Conservation (phyloP, 1,140 invertebrate species). For the Heliconius himera region DNA sequence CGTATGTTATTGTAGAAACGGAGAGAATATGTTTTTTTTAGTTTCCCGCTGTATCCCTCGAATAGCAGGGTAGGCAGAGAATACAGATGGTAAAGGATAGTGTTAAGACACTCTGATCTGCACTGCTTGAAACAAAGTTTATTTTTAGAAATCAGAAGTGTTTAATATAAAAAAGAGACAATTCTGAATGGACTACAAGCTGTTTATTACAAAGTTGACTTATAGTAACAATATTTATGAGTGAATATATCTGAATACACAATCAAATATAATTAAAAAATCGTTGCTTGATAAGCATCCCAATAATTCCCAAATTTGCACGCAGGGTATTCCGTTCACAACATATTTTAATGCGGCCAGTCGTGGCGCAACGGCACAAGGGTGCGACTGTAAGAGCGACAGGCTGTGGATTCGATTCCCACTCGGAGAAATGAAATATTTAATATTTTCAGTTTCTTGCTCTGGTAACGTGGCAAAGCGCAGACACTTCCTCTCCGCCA, state of each 20-base stretch:
- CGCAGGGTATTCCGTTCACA: no score
- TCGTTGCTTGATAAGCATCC: no score
- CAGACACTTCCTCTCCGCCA: no score
- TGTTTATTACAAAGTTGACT: no score
- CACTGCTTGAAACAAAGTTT: background rate
- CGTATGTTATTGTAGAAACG: background rate
- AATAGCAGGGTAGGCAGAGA: background rate
- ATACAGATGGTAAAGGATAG: background rate
- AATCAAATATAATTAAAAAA: no score
- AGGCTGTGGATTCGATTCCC: background rate
- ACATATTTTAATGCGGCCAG: no score
- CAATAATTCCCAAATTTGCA: no score
- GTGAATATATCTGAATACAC: no score
- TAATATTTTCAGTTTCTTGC: background rate
- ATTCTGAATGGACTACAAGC: no score
- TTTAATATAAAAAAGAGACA: no score
- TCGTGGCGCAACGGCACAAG: background rate
- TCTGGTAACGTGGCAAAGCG: background rate
- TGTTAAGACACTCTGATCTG: background rate
- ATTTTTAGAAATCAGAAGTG: no score
- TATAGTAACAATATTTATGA: no score
- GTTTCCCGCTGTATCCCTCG: background rate
- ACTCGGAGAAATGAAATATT: background rate
- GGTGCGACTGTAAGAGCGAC: background rate
- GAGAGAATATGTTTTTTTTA: background rate